A percentile compares a stretch with the other conserved stretches of the same genome.
phyloP scores from a whole-genome alignment of 2,888 invertebrate genomes.

The Noctua janthina region DNA sequence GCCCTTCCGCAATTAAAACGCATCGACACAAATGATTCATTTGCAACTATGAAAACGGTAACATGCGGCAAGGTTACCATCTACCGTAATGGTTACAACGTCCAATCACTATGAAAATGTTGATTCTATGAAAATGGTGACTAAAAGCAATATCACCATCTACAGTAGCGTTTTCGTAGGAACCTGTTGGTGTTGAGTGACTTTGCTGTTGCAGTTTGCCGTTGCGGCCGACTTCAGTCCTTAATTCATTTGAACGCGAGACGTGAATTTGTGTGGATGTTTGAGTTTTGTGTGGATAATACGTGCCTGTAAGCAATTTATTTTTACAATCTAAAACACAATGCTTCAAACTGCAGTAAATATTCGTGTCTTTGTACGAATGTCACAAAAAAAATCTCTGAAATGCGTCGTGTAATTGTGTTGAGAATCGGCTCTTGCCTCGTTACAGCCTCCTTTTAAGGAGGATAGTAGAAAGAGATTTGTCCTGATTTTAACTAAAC shows the following conservation, averaged over 20 bases:
- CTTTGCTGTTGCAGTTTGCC: background rate
- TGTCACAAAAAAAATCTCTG: background rate
- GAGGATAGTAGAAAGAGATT: no score
- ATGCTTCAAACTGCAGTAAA: slow-evolving; percentile 20
- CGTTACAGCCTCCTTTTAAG: no score
- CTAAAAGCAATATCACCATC: background rate
- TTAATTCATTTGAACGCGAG: slow-evolving; percentile 13
- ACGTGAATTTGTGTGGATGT: slow-evolving; percentile 1
- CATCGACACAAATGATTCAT: background rate
- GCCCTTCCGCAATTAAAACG: background rate
- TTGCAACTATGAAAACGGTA: background rate
- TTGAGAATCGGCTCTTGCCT: background rate
- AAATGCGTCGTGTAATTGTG: background rate
- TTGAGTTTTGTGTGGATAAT: slow-evolving; percentile 11
- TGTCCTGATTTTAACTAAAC: no score
- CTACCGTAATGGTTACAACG: background rate
- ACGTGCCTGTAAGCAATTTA: background rate
- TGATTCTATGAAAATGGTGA: background rate
- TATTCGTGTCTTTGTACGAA: slow-evolving; percentile 3
- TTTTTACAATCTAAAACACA: background rate
- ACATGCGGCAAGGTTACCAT: background rate
- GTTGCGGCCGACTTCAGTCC: background rate
- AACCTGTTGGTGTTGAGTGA: background rate
- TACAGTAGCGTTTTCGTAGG: background rate
- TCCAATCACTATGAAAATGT: background rate